Percentiles rank a stretch among this genome's conserved stretches.
Evolutionary conservation across 1,140 invertebrate genomes (phyloP).

Genomic region (Eubasilissa regina): DNA sequence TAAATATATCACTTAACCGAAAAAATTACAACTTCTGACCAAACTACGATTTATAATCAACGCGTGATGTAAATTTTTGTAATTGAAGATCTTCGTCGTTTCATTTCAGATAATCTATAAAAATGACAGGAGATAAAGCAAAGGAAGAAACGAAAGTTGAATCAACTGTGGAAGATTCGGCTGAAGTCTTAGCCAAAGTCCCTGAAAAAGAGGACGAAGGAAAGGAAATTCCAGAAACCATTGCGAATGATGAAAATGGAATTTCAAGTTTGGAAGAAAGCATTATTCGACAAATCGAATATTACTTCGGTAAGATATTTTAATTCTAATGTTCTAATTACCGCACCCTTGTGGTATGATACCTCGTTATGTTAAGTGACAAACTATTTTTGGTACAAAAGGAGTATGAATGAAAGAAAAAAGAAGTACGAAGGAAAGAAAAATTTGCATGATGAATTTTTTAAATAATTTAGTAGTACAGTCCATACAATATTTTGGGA

Average conservation of each 20-base stretch:
- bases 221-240: constrained; percentile 27
- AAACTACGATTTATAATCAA: too few species aligned
- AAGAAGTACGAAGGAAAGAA: too few species aligned
- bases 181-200: neutral
- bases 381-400: too few species aligned
- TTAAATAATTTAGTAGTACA: too few species aligned
- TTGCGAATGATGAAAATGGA: constrained; percentile 50
- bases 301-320: constrained; percentile 73
- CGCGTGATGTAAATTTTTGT: neutral
- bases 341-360: too few species aligned
- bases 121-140: constrained; percentile 21
- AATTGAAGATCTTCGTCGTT: neutral
- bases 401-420: too few species aligned
- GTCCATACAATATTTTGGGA: too few species aligned
- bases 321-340: too few species aligned
- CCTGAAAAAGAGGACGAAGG: constrained; percentile 1
- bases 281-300: constrained; percentile 78
- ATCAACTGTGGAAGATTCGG: neutral
- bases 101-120: neutral
- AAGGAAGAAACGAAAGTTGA: constrained; percentile 6
- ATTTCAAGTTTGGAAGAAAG: constrained; percentile 71
- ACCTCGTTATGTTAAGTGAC: too few species aligned
- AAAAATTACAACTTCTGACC: too few species aligned
- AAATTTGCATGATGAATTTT: too few species aligned
- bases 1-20: too few species aligned